Evolutionary conservation across 2,888 invertebrate genomes (phyloP), one percentile per base, ranked within the genome.

Genomic region (Cyclophora albipunctata): DNA sequence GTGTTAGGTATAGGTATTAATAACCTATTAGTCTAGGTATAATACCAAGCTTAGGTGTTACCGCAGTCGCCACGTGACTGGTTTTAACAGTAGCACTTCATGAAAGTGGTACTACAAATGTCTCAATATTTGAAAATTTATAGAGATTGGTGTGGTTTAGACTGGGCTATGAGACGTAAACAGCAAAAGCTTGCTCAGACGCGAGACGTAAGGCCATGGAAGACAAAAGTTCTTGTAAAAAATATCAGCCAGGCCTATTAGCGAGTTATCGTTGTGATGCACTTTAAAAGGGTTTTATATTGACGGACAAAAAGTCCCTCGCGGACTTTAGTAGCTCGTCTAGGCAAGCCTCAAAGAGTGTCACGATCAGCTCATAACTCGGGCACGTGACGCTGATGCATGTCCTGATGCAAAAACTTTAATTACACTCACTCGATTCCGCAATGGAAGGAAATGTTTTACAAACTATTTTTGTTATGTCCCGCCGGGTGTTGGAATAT

Each of bases 361-460:
- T 80, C 83, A 85, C 84, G 84, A 75, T 63, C 67, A 60, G 55
- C 71, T 74, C 82, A 81, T 85, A 84, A 83, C 74, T 83, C 68
- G 60, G 58, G 67, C 52, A 76, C 81, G 81, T 81, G 81, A 71
- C 59, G 60, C 66, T 69, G 70, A 69, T 72, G 72, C 75, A 67
- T 59, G 62, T 55, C 55, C 57, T 60, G 42, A 53, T 55, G 62
- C 57, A 53, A 79, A 78, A 81, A 82, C 73, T 83, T 79, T 83
- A 81, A 81, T 80, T 84, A 78, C 70, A 2, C 65, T 64, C 64
- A 64, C 63, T 55, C 62, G 65, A 66, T 67, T 62, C 61, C 57
- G 58, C 65, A 62, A 40, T 44, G 35, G 7, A 43, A 43, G 7
- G 33, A 40, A 20, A 20, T 5, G 33, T 20, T 20, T n/a, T 34